Base-by-base conservation (phyloP, 2,113 vertebrate species). In the Probosciger aterrimus region DNA sequence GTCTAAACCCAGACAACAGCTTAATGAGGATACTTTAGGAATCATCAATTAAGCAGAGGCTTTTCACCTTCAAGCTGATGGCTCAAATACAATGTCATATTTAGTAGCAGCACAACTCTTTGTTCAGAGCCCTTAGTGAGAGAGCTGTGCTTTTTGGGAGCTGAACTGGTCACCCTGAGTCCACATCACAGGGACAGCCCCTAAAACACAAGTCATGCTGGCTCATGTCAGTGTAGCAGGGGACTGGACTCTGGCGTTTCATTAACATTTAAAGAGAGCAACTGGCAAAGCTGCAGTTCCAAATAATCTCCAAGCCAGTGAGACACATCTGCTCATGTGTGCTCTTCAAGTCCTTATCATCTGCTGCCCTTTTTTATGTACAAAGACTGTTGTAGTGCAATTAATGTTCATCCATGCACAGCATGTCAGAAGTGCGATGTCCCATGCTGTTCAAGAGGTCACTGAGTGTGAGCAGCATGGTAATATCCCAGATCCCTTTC, bases 21-120 rank as follows among this genome's bases (percentile, higher is more conserved):
- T 82, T 94, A 91, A 88, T 96, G 91, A 95, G 69, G 43, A 76
- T 92, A 41, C 69, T 95, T 93, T 92, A 82, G 81, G 83, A 93
- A 73, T 91, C 62, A 84, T 92, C 94, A 89, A 94, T 94, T 94
- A 92, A 82, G 62, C 37, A 80, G 86, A 82, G 44, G 65, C 73
- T 88, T 88, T 96, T 95, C 90, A 84, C 80, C 80, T 93, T 86
- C 92, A 95, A 88, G 82, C 81, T 75, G 65, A 50, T 89, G 91
- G 81, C 78, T 90, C 31, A 35, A 41, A 76, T 55, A n/a, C 14
- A 30, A 3, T 12, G 24, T 62, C 63, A 62, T 86, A 31, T 84
- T 93, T 86, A 79, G 52, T 14, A 64, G 37, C 46, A 57, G 39
- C 37, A 27, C 49, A 75, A 16, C 43, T 71, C 39, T 52, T 86